Evolutionary conservation across 1,140 invertebrate genomes (phyloP).

Genomic region (Teleopsis dalmanni): DNA sequence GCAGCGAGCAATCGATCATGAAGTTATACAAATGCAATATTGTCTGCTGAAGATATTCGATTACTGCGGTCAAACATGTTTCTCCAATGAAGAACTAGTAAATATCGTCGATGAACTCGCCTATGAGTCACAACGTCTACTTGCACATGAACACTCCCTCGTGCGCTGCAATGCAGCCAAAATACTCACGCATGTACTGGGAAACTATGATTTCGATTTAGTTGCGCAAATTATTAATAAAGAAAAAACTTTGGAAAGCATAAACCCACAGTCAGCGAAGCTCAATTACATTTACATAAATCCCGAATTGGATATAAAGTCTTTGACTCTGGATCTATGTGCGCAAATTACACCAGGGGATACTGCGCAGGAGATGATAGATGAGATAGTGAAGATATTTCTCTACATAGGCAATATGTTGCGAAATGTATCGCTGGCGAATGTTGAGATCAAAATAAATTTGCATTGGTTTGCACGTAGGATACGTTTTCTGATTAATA

Average conservation of each 20-base stretch:
- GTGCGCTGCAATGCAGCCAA: conserved; percentile 68
- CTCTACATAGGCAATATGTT: conserved; percentile 60
- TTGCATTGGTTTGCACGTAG: conserved; percentile 52
- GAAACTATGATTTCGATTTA: conserved; percentile 50
- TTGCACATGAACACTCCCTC: conserved; percentile 53
- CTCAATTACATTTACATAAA: conserved; percentile 55
- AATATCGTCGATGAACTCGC: conserved; percentile 54
- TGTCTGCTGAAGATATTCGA: conserved; percentile 48
- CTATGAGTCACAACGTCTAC: conserved; percentile 63
- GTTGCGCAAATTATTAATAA: conserved; percentile 21
- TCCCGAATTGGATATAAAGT: conserved; percentile 54
- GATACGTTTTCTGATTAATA: conserved; percentile 53
- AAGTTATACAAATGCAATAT: conserved; percentile 51
- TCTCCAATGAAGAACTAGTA: conserved; percentile 42
- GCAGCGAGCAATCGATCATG: conserved; percentile 49
- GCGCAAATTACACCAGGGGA: conserved; percentile 61
- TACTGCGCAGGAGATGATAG: conserved; percentile 53
- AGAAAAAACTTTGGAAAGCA: neutral
- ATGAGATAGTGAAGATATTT: conserved; percentile 65
- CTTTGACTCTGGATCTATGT: conserved; percentile 63
- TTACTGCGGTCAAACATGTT: conserved; percentile 42
- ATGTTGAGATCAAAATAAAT: no score
- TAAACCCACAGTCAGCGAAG: neutral
- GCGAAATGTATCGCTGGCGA: conserved; percentile 48
- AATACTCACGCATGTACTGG: conserved; percentile 64